These are phyloP conservation scores for Epinephelus fuscoguttatus DNA, from an alignment of 2,113 vertebrate species.

Conservation along the genomic window DNA sequence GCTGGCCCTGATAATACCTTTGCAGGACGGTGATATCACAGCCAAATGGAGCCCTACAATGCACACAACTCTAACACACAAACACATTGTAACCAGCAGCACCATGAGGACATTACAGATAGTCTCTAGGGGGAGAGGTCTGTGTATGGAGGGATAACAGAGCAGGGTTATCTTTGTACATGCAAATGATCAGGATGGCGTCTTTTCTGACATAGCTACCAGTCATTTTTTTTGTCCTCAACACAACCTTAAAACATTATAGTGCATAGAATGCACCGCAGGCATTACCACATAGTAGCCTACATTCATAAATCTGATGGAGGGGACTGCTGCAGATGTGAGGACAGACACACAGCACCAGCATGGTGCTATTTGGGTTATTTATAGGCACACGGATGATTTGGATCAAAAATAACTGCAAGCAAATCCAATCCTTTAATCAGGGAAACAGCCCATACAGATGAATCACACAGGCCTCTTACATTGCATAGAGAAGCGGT, in stretches of 20 bases:
- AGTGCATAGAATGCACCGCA: not conserved
- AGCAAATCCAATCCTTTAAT: not conserved
- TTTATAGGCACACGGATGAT: not conserved
- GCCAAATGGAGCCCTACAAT: slow-evolving; percentile 16
- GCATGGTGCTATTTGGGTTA: not conserved
- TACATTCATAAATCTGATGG: not conserved
- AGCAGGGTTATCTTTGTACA: not conserved
- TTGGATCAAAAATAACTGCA: slow-evolving; percentile 3
- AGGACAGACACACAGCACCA: not conserved
- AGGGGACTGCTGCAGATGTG: slow-evolving; percentile 23
- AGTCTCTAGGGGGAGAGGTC: not conserved
- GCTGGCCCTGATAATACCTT: not conserved
- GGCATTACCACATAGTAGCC: not conserved
- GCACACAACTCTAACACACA: slow-evolving; percentile 14
- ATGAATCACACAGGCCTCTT: slow-evolving; percentile 27
- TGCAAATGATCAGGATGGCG: not conserved
- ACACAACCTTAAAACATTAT: slow-evolving; percentile 4
- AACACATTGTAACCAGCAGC: slow-evolving; percentile 14
- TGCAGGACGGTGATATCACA: not conserved
- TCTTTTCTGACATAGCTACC: not conserved
- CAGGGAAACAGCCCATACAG: not conserved
- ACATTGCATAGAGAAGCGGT: slow-evolving; percentile 2
- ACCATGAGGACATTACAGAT: slow-evolving; percentile 2
- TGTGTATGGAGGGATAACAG: not conserved
- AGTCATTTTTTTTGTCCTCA: not conserved